Evolutionary conservation across 2,888 invertebrate species (phyloP).

Genomic region (Habroteleia sp.): DNA sequence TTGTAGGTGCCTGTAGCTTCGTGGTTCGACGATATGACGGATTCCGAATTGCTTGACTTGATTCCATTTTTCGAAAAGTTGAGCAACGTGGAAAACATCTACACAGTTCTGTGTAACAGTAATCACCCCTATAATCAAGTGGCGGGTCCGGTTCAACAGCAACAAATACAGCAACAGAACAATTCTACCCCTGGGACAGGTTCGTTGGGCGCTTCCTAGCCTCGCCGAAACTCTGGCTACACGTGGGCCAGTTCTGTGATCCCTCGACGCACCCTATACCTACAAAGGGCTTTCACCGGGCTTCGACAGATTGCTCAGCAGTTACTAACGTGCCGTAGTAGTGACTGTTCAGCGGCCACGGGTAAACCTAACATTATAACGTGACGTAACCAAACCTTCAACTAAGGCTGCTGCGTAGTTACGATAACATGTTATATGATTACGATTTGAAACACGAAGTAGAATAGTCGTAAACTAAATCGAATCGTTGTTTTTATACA

Average conservation of each 20-base stretch:
- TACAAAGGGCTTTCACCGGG: conserved; percentile 75
- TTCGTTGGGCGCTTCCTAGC: conserved; percentile 79
- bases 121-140: conserved; percentile 89
- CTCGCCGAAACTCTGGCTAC: conserved; percentile 77
- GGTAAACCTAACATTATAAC: conserved; percentile 45
- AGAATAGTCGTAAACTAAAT: conserved; percentile 40
- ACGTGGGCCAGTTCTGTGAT: conserved; percentile 73
- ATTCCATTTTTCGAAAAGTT: conserved; percentile 99
- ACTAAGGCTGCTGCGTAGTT: conserved; percentile 42
- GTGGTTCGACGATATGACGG: conserved; percentile 99
- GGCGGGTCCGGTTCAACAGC: conserved; percentile 73
- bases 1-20: conserved; percentile 97
- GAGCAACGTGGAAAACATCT: conserved; percentile 98
- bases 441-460: conserved; percentile 37
- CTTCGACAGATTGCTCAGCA: conserved; percentile 74
- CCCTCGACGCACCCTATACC: conserved; percentile 76
- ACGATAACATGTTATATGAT: conserved; percentile 48
- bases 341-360: conserved; percentile 42
- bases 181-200: conserved; percentile 71
- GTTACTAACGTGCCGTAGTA: conserved; percentile 64
- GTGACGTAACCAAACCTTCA: conserved; percentile 39
- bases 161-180: conserved; percentile 56
- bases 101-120: conserved; percentile 95
- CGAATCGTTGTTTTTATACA: conserved; percentile 48
- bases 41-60: conserved; percentile 97